phyloP scores from a whole-genome alignment of 2,113 vertebrate species.

The Sturnira hondurensis region DNA sequence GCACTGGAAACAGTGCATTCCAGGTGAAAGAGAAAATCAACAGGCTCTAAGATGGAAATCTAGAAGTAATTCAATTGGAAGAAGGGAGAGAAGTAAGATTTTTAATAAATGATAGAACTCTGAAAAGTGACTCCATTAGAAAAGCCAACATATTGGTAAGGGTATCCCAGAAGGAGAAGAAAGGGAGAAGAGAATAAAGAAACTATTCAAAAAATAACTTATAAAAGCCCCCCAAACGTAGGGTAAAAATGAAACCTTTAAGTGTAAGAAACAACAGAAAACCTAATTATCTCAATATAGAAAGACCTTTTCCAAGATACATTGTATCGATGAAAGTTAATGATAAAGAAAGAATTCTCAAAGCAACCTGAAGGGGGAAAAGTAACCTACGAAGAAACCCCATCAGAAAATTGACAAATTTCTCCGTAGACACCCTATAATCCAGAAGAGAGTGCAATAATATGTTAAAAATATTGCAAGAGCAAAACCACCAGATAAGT shows the following conservation, averaged over 20 bases:
- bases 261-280: not conserved
- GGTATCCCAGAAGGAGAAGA: not conserved
- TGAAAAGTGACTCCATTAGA: not conserved
- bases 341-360: not conserved
- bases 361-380: not conserved
- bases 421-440: not conserved
- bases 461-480: not conserved
- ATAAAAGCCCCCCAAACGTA: not conserved
- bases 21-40: not conserved
- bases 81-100: not conserved
- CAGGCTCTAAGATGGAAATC: not conserved
- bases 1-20: not conserved
- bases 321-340: not conserved
- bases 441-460: not conserved
- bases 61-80: not conserved
- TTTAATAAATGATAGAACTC: not conserved
- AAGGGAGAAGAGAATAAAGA: not conserved
- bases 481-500: not conserved
- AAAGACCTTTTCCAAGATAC: not conserved
- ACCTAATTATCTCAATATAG: not conserved
- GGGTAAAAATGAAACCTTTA: not conserved
- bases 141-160: not conserved
- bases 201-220: not conserved
- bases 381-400: not conserved
- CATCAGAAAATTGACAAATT: no score